phyloP scores from a whole-genome alignment of 2,113 vertebrate species.

The Colossoma macropomum region DNA sequence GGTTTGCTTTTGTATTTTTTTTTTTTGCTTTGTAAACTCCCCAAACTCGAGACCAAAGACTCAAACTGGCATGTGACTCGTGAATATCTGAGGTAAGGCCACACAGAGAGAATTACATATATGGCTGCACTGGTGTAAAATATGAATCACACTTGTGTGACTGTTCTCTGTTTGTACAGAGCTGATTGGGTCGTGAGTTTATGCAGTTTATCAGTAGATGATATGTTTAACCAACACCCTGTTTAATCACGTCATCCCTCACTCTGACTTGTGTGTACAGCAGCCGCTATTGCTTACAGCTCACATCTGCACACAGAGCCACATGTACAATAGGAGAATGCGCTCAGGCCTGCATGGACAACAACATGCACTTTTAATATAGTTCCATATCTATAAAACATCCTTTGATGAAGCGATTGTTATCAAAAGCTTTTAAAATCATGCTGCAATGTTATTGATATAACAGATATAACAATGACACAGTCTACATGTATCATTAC shows the following conservation, averaged over 20 bases:
- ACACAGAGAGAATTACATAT: not conserved
- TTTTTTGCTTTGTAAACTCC: too few relatives aligned
- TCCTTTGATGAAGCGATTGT: too few relatives aligned
- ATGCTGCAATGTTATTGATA: too few relatives aligned
- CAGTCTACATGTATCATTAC: too few relatives aligned
- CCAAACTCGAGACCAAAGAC: too few relatives aligned
- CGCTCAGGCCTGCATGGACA: not conserved
- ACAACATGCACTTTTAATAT: too few relatives aligned
- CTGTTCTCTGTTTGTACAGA: not conserved
- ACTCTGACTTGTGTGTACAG: slow-evolving; percentile 1
- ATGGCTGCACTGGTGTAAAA: not conserved
- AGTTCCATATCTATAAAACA: too few relatives aligned
- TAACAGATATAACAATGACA: too few relatives aligned
- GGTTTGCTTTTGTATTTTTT: too few relatives aligned
- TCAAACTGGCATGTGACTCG: too few relatives aligned
- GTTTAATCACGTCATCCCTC: slow-evolving; percentile 8
- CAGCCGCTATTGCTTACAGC: not conserved
- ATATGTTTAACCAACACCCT: not conserved
- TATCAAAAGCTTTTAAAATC: too few relatives aligned
- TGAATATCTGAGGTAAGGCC: not conserved
- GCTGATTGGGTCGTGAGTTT: not conserved
- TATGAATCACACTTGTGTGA: slow-evolving; percentile 13
- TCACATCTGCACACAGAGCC: not conserved
- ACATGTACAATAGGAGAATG: not conserved
- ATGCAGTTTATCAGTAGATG: not conserved